Conservation (phyloP, 2,113 vertebrate genomes). For the Hiodon tergisus region DNA sequence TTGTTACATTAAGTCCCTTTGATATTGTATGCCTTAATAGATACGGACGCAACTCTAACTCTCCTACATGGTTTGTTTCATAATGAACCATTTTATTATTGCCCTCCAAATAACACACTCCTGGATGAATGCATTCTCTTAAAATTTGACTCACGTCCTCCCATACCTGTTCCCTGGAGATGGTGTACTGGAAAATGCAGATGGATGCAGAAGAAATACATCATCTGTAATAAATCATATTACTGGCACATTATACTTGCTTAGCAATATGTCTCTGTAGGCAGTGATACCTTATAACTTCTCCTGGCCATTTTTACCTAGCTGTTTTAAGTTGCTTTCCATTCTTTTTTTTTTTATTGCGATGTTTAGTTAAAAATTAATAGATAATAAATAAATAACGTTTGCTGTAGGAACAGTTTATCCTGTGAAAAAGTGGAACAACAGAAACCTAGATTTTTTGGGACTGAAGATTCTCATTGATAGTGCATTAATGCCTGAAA, state of each 20-base stretch:
- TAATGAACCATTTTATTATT: not conserved
- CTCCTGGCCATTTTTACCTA: constrained; percentile 30
- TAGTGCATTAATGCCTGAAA: constrained; percentile 12
- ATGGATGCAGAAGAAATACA: constrained; percentile 38
- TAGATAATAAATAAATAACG: constrained; percentile 36
- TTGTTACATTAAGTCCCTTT: not conserved
- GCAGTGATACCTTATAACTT: constrained; percentile 35
- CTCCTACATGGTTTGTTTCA: not conserved
- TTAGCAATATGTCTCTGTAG: constrained; percentile 42
- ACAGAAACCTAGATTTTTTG: constrained; percentile 32
- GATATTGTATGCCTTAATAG: too few species aligned
- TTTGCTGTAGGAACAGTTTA: constrained; percentile 40
- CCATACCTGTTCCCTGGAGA: constrained; percentile 29
- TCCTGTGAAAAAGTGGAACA: constrained; percentile 21
- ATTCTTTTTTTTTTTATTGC: constrained; percentile 46
- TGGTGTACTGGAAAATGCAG: constrained; percentile 45
- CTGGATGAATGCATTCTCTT: constrained; percentile 23
- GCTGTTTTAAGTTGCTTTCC: constrained; percentile 35
- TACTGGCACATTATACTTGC: constrained; percentile 41
- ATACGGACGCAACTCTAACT: too few species aligned
- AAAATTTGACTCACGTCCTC: constrained; percentile 44
- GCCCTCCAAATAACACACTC: constrained; percentile 45
- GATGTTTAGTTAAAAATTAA: constrained; percentile 46
- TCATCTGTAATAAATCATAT: constrained; percentile 50
- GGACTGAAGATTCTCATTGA: not conserved